Conservation (phyloP, 2,888 invertebrate genomes). For the Drosophila incognita region DNA sequence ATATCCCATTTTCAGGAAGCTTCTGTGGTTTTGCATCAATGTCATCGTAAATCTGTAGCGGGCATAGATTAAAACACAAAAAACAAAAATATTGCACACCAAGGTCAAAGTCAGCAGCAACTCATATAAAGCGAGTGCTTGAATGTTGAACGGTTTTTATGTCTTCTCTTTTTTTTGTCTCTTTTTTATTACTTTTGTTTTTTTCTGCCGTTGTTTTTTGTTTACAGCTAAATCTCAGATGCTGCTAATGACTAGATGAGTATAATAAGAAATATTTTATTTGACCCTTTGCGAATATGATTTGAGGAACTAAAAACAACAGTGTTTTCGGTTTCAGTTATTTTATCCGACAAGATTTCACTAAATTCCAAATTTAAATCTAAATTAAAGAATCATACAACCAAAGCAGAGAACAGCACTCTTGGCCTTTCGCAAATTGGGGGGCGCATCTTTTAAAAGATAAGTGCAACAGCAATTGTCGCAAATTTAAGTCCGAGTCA, state of each 20-base stretch:
- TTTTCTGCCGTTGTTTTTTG: conserved; percentile 22
- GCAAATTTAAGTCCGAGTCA: conserved; percentile 58
- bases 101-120: conserved; percentile 64
- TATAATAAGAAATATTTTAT: conserved; percentile 18
- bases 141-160: conserved; percentile 24
- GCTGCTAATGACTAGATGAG: conserved; percentile 46
- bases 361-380: neutral
- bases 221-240: conserved; percentile 55
- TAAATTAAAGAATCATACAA: conserved; percentile 4
- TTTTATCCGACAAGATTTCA: neutral
- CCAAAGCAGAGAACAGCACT: conserved; percentile 8
- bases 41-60: conserved; percentile 43
- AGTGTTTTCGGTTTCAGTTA: neutral
- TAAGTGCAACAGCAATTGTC: conserved; percentile 50
- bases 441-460: conserved; percentile 27
- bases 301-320: neutral
- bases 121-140: conserved; percentile 33
- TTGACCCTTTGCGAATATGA: conserved; percentile 14
- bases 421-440: neutral
- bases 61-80: conserved; percentile 18
- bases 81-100: conserved; percentile 44
- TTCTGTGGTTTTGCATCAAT: conserved; percentile 55
- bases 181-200: conserved; percentile 5
- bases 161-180: conserved; percentile 22
- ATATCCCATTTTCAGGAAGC: conserved; percentile 48